Evolutionary conservation across 2,888 invertebrate species (phyloP).

Genomic region (Monopis laevigella): DNA sequence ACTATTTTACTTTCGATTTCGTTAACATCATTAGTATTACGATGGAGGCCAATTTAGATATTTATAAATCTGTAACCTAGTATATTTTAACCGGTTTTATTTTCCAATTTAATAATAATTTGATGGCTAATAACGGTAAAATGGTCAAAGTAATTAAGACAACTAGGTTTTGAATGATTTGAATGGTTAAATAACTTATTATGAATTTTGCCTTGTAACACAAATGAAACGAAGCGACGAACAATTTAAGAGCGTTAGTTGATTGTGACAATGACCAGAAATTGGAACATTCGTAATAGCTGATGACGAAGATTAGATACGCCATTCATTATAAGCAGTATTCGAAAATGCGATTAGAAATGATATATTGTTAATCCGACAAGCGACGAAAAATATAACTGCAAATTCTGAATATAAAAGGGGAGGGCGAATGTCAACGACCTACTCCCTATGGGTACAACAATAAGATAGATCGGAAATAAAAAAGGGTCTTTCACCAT

Average conservation of each 20-base stretch:
- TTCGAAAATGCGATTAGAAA: slow-evolving; percentile 38
- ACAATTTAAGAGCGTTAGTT: not conserved
- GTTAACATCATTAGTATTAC: not conserved
- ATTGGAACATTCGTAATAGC: slow-evolving; percentile 4
- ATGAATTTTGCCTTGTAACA: too few relatives aligned
- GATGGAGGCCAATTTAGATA: not conserved
- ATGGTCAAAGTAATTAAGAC: slow-evolving; percentile 1
- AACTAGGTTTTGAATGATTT: too few relatives aligned
- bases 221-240: too few relatives aligned
- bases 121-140: not conserved
- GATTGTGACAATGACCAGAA: not conserved
- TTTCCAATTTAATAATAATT: not conserved
- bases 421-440: slow-evolving; percentile 62
- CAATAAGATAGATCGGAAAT: slow-evolving; percentile 43
- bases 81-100: too few relatives aligned
- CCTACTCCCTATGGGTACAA: slow-evolving; percentile 51
- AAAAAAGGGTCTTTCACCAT: slow-evolving; percentile 55
- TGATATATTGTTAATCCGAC: slow-evolving; percentile 52
- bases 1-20: not conserved
- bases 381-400: slow-evolving; percentile 46
- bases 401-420: slow-evolving; percentile 47
- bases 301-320: slow-evolving; percentile 13
- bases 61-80: too few relatives aligned
- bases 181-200: too few relatives aligned
- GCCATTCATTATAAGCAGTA: slow-evolving; percentile 21